Base-by-base conservation (phyloP, 2,797 vertebrate genomes). In the Dipus sagitta region DNA sequence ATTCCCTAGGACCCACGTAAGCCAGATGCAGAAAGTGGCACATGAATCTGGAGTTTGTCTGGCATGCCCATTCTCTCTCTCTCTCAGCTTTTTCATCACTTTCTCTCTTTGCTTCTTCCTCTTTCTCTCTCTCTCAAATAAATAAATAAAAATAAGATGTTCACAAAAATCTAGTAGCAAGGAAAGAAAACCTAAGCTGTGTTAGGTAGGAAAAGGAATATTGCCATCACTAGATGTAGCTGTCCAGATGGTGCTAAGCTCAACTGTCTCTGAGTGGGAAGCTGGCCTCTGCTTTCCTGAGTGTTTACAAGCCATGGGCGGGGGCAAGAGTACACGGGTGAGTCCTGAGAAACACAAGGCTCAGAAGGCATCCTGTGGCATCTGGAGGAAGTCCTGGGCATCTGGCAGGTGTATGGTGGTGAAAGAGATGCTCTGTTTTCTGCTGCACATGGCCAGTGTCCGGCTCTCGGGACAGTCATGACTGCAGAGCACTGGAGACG, bases 371-470 rank as follows among this genome's bases (percentile, higher is more conserved):
- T 71, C 65, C 30, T 74, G 70, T 76, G 78, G 71, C 0, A 2
- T 74, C 12, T 42, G 30, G 58, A 67, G 75, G 30, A 85, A 62
- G 47, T 80, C 42, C 47, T 34, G 21, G 82, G 23, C 4, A n/a
- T 68, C 34, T 75, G 79, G 28, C 14, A 52, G 67, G 30, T 62
- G 14, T 71, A 8, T 70, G 24, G 26, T 28, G 74, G 52, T 60
- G 58, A 30, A 65, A 64, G 68, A 71, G 32, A n/a, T 70, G 24
- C 65, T 92, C 32, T 30, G n/a, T 91, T 95, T 95, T 85, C 74
- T 96, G 74, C 42, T 67, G 87, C 17, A 6, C 18, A 58, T 30
- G 38, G 70, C 81, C 58, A 54, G 42, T 17, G 77, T 76, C 32
- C 2, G 32, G 24, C 62, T 89, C 28, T 94, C 42, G 76, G 28